Conservation (phyloP, 2,113 vertebrate species). For the Glaucidium brasilianum region DNA sequence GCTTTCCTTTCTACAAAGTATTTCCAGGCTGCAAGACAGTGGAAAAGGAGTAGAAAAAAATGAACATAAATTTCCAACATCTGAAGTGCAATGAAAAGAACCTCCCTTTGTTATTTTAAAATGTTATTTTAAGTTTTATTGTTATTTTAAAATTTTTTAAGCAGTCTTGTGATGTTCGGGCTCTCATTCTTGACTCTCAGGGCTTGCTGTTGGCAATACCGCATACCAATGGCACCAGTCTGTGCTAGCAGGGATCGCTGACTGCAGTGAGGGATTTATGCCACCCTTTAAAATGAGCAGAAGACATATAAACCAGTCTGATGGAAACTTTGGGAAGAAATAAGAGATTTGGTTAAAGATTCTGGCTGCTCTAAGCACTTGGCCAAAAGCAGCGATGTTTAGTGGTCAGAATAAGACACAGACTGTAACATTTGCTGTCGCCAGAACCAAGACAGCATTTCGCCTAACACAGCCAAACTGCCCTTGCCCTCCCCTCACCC, state of each 20-base stretch:
- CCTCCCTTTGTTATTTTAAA: background rate
- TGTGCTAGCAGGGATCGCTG: fast-evolving
- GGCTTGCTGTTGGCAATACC: background rate
- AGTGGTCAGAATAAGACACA: background rate
- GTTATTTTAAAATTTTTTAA: background rate
- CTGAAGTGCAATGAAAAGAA: background rate
- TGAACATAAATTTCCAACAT: background rate
- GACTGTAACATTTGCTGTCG: background rate
- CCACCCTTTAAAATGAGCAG: background rate
- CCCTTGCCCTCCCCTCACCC: background rate
- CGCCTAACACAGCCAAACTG: background rate
- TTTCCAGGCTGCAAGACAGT: background rate
- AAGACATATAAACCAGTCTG: background rate
- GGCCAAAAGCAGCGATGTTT: background rate
- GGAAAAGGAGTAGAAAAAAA: background rate
- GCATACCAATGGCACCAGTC: background rate
- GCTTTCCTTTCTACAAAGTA: background rate
- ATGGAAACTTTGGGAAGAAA: conserved; percentile 8
- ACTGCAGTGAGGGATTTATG: background rate
- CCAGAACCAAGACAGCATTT: background rate
- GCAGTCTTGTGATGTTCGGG: background rate
- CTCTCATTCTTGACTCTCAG: background rate
- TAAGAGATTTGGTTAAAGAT: background rate
- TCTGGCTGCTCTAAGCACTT: background rate
- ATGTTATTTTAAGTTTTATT: conserved; percentile 8